Evolutionary conservation across 1,140 invertebrate genomes (phyloP), one percentile per base, ranked within the genome.

Genomic region (Cotesia glomerata): DNA sequence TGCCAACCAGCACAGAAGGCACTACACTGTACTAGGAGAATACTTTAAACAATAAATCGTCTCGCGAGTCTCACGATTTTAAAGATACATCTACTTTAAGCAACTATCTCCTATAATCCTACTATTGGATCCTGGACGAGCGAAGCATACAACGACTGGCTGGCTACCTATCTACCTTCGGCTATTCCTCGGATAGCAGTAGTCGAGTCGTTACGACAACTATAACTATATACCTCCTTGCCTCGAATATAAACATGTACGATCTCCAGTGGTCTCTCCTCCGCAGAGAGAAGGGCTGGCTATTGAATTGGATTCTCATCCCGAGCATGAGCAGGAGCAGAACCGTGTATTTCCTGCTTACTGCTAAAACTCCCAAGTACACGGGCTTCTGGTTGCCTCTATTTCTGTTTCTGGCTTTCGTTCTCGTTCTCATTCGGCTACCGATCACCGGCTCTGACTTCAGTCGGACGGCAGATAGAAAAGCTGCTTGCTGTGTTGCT

Each of bases 11-110:
- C 26, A 26, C 26, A 26, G 26, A 26, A 26, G 26, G 26, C 26
- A 26, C 26, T 26, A 26, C 26, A 26, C 26, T 26, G 26, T 35
- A 56, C 45, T 13, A 35, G 35, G 16, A 59, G 35, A 68, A 64
- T 67, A 75, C 72, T 36, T 74, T 73, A 51, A 75, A 76, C 77
- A 75, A 81, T 81, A 81, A 81, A 81, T 78, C 79, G 72, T 63
- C 67, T 67, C 52, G 59, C 64, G 61, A 79, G 76, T 80, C 77
- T 76, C 79, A 80, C 79, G 79, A 79, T 79, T 45, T 45, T 72
- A 52, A 16, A 68, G 78, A 78, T 80, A 76, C 75, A 78, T 75
- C 78, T 76, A 78, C 69, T 72, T 72, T 35, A 64, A 63, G 56
- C 62, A 49, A 52, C 26, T 65, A 26, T 26, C 26, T 26, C 26